Evolutionary conservation across 2,888 invertebrate species (phyloP).

Genomic region (Cylindroiulus punctatus): DNA sequence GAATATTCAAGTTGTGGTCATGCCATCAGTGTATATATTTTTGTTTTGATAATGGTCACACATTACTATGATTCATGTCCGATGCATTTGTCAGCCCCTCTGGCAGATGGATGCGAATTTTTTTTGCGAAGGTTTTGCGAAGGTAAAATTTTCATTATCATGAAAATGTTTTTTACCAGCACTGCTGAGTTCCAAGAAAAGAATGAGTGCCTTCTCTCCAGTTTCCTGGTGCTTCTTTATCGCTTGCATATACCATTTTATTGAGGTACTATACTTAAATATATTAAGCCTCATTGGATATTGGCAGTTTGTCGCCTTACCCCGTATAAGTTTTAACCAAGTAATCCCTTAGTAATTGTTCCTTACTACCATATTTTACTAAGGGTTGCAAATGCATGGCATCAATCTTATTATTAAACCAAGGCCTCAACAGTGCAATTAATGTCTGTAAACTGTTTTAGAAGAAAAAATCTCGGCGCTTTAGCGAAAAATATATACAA

Average conservation of each 20-base stretch:
- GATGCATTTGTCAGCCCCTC: neutral
- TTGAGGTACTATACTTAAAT: constrained; percentile 42
- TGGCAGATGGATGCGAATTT: neutral
- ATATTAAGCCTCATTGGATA: constrained; percentile 29
- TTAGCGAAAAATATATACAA: neutral
- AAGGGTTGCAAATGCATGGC: constrained; percentile 14
- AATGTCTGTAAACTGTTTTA: neutral
- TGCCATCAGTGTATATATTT: neutral
- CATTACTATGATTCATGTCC: neutral
- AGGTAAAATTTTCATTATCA: neutral
- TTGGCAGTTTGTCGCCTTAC: constrained; percentile 34
- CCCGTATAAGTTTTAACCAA: neutral
- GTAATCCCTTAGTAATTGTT: neutral
- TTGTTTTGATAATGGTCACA: neutral
- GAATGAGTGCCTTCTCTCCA: constrained; percentile 34
- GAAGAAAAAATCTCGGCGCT: neutral
- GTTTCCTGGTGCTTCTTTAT: constrained; percentile 35
- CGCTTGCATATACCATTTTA: neutral
- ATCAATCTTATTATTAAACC: neutral
- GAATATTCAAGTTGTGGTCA: too few relatives aligned
- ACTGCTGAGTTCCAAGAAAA: constrained; percentile 16
- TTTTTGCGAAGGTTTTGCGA: constrained; percentile 4
- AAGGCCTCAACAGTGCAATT: neutral
- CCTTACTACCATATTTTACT: constrained; percentile 3
- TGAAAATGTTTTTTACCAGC: constrained; percentile 23